Evolutionary conservation across 2,888 invertebrate species (phyloP).

Genomic region (Drosophila macrospina): DNA sequence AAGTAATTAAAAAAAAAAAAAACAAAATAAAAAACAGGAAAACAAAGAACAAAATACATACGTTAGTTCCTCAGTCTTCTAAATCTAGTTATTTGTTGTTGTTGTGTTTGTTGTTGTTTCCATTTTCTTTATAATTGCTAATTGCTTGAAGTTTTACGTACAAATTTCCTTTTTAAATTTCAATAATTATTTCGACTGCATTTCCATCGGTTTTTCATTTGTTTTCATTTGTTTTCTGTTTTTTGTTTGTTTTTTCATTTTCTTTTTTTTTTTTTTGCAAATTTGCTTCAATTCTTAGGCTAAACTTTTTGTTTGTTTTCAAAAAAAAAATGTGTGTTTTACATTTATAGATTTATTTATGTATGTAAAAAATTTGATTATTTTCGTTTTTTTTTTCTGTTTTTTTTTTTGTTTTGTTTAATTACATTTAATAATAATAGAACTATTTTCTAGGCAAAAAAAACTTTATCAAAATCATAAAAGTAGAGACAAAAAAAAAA

Average conservation of each 20-base stretch:
- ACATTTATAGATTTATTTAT: conserved; percentile 73
- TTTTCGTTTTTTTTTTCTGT: conserved; percentile 51
- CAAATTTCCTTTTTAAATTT: conserved; percentile 59
- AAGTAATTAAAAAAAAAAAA: conserved; percentile 27
- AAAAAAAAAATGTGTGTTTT: conserved; percentile 73
- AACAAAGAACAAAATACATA: conserved; percentile 52
- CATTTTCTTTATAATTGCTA: conserved; percentile 52
- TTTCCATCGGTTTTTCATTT: conserved; percentile 16
- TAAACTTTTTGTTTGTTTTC: conserved; percentile 58
- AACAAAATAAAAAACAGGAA: not conserved
- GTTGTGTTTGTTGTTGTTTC: conserved; percentile 2
- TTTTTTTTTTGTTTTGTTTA: conserved; percentile 50
- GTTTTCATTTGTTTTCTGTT: conserved; percentile 5
- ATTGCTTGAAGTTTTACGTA: conserved; percentile 79
- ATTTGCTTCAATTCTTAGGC: conserved; percentile 41
- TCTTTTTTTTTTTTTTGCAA: conserved; percentile 22
- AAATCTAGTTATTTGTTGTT: conserved; percentile 73
- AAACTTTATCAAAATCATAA: conserved; percentile 55
- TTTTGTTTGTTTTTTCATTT: conserved; percentile 1
- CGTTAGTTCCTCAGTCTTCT: conserved; percentile 75
- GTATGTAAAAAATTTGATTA: conserved; percentile 80
- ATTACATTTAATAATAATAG: conserved; percentile 73
- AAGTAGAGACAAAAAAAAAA: conserved; percentile 35
- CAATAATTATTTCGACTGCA: conserved; percentile 16
- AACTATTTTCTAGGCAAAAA: conserved; percentile 71